Conservation (phyloP, 2,113 vertebrate species). For the Rhabdomys dilectus region DNA sequence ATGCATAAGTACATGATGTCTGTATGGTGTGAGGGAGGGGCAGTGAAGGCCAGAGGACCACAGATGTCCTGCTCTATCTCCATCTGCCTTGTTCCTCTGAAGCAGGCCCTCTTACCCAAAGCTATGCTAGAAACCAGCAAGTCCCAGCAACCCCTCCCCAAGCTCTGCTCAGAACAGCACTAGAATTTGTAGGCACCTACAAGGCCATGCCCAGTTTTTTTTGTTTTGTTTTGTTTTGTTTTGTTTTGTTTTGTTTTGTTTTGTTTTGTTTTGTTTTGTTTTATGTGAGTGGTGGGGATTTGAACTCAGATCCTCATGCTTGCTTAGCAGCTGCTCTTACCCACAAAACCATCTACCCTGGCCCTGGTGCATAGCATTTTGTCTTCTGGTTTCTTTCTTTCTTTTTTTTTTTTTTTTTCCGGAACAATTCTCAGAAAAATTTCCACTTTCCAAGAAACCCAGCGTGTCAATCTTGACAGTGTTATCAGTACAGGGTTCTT, state of each 20-base stretch:
- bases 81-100: neutral
- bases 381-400: neutral
- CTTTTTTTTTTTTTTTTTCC: neutral
- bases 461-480: neutral
- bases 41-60: neutral
- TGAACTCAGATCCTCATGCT: neutral
- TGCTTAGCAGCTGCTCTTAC: neutral
- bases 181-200: neutral
- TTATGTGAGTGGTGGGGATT: neutral
- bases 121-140: neutral
- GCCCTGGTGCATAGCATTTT: neutral
- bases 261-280: no score
- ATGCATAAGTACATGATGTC: no score
- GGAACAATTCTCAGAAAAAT: conserved; percentile 42
- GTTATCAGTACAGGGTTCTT: neutral
- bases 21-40: neutral
- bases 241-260: no score
- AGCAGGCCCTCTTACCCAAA: no score
- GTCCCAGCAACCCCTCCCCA: neutral
- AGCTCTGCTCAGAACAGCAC: no score
- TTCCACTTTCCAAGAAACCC: conserved; percentile 41
- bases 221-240: no score
- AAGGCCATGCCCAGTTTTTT: neutral
- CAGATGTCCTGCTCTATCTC: neutral
- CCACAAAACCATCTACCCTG: neutral